phyloP scores from a whole-genome alignment of 1,140 invertebrate species.

The Bombus waltoni region DNA sequence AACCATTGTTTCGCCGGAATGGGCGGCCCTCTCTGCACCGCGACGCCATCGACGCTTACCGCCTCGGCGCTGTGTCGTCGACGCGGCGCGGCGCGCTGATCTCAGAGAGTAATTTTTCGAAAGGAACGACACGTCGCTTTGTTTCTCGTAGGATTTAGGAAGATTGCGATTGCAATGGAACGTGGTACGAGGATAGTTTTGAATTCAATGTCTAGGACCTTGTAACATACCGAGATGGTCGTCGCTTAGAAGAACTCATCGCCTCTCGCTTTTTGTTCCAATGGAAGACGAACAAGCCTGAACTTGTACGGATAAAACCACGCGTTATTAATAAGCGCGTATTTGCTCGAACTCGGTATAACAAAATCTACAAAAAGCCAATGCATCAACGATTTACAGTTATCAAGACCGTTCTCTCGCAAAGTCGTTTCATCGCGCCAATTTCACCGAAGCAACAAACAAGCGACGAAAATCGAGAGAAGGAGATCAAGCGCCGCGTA shows the following conservation, averaged over 20 bases:
- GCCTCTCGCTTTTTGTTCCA: too few relatives aligned
- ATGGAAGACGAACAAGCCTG: too few relatives aligned
- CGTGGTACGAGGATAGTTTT: too few relatives aligned
- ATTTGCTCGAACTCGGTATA: not conserved
- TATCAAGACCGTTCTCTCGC: not conserved
- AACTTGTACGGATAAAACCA: too few relatives aligned
- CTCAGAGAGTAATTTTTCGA: not conserved
- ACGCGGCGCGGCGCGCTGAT: not conserved
- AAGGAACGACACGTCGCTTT: not conserved
- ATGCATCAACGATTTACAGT: not conserved
- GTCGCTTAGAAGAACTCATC: too few relatives aligned
- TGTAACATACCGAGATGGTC: too few relatives aligned
- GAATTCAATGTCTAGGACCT: too few relatives aligned
- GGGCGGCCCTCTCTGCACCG: constrained; percentile 63
- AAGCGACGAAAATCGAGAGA: not conserved
- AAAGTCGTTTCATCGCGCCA: not conserved
- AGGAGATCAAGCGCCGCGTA: not conserved
- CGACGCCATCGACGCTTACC: constrained; percentile 38
- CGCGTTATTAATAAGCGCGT: too few relatives aligned
- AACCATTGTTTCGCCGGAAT: constrained; percentile 79
- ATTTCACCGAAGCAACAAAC: not conserved
- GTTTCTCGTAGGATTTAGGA: not conserved
- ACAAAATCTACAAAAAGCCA: not conserved
- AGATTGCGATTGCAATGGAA: too few relatives aligned
- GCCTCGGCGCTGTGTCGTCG: not conserved